Conservation (phyloP, 2,888 invertebrate genomes). For the Phania funesta region DNA sequence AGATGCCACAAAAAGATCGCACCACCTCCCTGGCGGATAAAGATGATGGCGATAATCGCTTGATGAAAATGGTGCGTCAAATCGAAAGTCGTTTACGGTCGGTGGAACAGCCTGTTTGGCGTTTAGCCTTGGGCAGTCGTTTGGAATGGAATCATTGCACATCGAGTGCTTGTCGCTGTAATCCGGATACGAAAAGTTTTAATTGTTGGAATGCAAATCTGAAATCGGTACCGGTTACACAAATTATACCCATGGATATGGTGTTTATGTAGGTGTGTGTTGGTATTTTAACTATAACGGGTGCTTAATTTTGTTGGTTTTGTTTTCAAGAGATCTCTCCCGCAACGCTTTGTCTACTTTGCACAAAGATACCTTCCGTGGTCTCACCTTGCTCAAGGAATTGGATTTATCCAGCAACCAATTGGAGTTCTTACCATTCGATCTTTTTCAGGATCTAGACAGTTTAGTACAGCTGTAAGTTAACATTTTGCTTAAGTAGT, state of each 20-base stretch:
- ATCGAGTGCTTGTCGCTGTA: slow-evolving; percentile 84
- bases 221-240: slow-evolving; percentile 82
- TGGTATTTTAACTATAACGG: neutral
- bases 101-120: slow-evolving; percentile 86
- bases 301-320: neutral
- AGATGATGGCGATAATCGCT: slow-evolving; percentile 69
- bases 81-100: slow-evolving; percentile 84
- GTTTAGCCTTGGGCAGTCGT: slow-evolving; percentile 81
- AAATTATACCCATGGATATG: slow-evolving; percentile 84
- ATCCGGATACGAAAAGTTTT: slow-evolving; percentile 84
- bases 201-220: slow-evolving; percentile 85
- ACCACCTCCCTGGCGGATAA: neutral
- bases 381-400: slow-evolving; percentile 83
- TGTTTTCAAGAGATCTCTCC: slow-evolving; percentile 83
- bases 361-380: slow-evolving; percentile 84
- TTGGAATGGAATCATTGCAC: slow-evolving; percentile 83
- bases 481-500: no score
- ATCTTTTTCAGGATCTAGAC: slow-evolving; percentile 83
- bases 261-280: slow-evolving; percentile 82
- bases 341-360: slow-evolving; percentile 85
- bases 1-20: neutral
- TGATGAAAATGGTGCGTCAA: slow-evolving; percentile 78
- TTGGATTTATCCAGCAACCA: slow-evolving; percentile 86
- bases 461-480: slow-evolving; percentile 84
- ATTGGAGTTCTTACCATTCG: slow-evolving; percentile 83